Conservation (phyloP, 2,113 vertebrate genomes). For the Ochotona princeps region DNA sequence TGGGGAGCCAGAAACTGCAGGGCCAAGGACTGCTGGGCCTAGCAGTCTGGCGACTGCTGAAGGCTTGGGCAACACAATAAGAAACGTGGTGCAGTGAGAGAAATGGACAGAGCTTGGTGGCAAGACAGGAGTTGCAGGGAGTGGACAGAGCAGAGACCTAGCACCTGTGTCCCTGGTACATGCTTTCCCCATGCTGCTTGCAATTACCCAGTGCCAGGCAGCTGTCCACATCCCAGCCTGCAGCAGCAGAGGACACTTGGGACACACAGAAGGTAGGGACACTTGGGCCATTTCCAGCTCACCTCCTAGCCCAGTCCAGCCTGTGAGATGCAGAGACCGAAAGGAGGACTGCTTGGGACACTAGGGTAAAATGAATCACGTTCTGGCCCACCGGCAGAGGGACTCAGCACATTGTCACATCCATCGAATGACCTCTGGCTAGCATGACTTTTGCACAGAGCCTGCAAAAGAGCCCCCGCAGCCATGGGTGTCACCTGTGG, state of each 20-base stretch:
- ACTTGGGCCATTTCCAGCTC: fast-evolving
- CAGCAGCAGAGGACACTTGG: neutral
- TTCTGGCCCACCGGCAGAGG: neutral
- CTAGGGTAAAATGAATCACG: neutral
- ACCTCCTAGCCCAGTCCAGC: neutral
- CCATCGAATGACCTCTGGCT: neutral
- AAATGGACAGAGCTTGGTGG: neutral
- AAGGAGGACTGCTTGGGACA: neutral
- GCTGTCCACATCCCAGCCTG: neutral
- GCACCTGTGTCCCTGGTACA: fast-evolving
- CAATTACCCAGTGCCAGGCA: neutral
- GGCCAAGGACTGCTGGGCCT: neutral
- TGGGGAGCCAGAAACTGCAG: neutral
- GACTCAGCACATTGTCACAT: too few species aligned
- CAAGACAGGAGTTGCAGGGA: too few species aligned
- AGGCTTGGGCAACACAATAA: neutral
- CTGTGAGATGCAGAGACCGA: neutral
- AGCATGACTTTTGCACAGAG: neutral
- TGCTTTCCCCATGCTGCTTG: fast-evolving
- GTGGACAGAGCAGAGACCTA: neutral
- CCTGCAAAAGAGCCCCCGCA: neutral
- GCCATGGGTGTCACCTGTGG: constrained; percentile 56
- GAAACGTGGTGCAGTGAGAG: neutral
- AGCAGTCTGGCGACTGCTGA: neutral
- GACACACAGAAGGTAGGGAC: neutral